Conservation (phyloP, 2,113 vertebrate genomes). For the Leptosomus discolor region DNA sequence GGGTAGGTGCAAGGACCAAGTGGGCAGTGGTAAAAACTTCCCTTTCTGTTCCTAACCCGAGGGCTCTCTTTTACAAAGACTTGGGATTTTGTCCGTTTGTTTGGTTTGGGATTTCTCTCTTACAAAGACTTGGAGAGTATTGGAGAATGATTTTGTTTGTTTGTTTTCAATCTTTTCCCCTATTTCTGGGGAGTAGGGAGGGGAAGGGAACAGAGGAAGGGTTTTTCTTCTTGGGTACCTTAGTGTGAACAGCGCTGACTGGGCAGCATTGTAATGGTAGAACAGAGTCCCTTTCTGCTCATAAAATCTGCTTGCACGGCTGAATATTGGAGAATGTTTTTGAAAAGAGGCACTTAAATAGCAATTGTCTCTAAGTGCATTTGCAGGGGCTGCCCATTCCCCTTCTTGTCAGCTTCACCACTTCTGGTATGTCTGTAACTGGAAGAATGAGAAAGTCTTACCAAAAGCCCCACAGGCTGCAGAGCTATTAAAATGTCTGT, state of each 20-base stretch:
- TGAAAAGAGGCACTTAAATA: background rate
- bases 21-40: background rate
- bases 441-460: background rate
- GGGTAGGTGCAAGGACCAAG: no score
- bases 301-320: background rate
- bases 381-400: background rate
- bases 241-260: accelerated
- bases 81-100: background rate
- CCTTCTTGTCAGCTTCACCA: background rate
- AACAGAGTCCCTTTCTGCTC: background rate
- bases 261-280: background rate
- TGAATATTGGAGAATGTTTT: background rate
- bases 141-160: no score
- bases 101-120: no score
- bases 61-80: background rate
- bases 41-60: accelerated
- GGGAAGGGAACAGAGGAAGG: background rate
- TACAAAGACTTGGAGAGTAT: no score
- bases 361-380: background rate
- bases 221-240: background rate
- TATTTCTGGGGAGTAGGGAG: background rate
- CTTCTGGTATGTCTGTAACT: background rate
- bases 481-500: no score
- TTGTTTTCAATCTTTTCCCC: background rate
- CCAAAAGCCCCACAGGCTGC: background rate